phyloP scores from a whole-genome alignment of 1,140 invertebrate species.

The Drosophila simulans region DNA sequence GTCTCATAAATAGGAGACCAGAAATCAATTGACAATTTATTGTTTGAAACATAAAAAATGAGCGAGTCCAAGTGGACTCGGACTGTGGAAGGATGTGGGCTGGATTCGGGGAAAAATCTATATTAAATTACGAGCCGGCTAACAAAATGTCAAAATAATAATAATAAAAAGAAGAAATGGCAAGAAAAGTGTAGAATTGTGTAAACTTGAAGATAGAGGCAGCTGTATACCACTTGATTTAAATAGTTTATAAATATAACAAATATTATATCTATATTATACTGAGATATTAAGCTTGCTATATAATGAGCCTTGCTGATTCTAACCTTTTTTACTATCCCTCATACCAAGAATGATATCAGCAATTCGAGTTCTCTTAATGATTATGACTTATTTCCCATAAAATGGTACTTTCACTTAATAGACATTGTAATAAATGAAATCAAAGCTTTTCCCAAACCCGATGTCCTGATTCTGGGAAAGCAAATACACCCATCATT shows the following conservation, averaged over 20 bases:
- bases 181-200: neutral
- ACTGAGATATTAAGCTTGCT: no score
- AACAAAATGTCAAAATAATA: constrained; percentile 76
- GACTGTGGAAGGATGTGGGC: neutral
- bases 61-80: constrained; percentile 1
- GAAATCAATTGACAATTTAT: constrained; percentile 82
- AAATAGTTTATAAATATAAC: no score
- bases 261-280: no score
- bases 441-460: neutral
- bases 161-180: constrained; percentile 56
- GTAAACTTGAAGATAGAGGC: neutral
- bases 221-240: neutral
- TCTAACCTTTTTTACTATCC: no score
- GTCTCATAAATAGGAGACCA: constrained; percentile 73
- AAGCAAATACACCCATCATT: constrained; percentile 25
- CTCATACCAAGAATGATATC: no score
- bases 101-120: constrained; percentile 54
- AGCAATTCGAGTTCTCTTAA: no score
- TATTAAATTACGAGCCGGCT: constrained; percentile 75
- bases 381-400: no score
- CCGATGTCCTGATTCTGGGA: constrained; percentile 11
- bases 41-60: constrained; percentile 73
- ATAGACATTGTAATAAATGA: neutral
- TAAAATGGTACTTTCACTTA: no score
- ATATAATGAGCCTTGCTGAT: no score